Evolutionary conservation across 2,113 vertebrate species (phyloP), one percentile per base, ranked within the genome.

Genomic region (Amphilophus citrinellus): DNA sequence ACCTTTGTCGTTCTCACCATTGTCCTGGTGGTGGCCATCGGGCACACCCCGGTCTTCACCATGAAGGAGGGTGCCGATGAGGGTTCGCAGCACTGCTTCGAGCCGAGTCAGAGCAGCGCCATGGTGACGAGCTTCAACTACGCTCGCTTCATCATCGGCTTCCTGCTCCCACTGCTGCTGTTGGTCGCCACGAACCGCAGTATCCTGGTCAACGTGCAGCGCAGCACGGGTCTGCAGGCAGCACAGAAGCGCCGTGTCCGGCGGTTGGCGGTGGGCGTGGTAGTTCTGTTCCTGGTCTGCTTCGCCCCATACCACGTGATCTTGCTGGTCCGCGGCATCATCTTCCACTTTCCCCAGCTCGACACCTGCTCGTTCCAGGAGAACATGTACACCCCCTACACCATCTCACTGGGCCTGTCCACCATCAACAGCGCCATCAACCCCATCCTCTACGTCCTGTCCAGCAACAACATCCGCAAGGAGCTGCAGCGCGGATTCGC

Each of bases 271-370:
- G 10, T 93, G 0, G 91, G 95, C 0, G 96, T 98, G 1, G 97
- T 98, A 56, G 3, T 82, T 5, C 95, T 98, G 66, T 99, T 99
- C 94, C 84, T 97, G 63, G 60, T 96, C 24, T 98, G 97, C 87
- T 99, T 99, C 1, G 94, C 96, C 2, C 98, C 98, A 0, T 98
- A 98, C 82, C 98, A 99, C 37, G 11, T 96, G 15, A 91, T 97
- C 59, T 96, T 99, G 11, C 22, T 98, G 1, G 3, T 88, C 73
- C 93, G 96, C 3, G 95, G 97, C 0, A 1, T 92, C 11, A 53
- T 89, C 73, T 97, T 89, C 60, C 85, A 96, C 30, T 27, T 94
- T 76, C 44, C 92, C 57, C 6, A 1, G 3, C 76, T 47, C 58
- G 30, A 80, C 0, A 0, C 86, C 3, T 97, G 97, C 9, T 7